A percentile compares a stretch with the other conserved stretches of the same genome.
Conservation (phyloP, 1,140 invertebrate genomes). For the Gonatopus flavifemur region DNA sequence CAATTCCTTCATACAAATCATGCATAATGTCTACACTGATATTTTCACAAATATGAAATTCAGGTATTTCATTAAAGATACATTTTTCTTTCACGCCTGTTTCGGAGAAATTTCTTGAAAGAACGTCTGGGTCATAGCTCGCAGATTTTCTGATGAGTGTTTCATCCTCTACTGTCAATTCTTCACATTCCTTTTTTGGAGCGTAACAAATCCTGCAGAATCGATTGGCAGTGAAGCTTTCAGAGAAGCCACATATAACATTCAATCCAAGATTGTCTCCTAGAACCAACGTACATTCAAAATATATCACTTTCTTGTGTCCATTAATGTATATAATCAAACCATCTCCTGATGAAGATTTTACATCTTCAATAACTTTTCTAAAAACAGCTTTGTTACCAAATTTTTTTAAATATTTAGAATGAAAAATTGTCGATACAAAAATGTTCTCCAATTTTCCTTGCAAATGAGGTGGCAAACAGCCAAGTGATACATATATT, state of each 20-base stretch:
- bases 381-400: constrained; percentile 15
- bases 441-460: constrained; percentile 4
- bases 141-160: no score
- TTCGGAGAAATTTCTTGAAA: no score
- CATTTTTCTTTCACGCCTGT: no score
- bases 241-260: no score
- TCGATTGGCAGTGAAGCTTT: no score
- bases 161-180: no score
- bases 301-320: not conserved
- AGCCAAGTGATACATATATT: constrained; percentile 4
- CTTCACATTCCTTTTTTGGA: no score
- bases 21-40: constrained; percentile 19
- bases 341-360: constrained; percentile 1
- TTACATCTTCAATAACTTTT: constrained; percentile 5
- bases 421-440: not conserved
- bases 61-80: constrained; percentile 14
- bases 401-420: no score
- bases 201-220: no score
- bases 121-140: no score
- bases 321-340: not conserved
- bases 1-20: constrained; percentile 20
- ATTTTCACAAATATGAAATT: constrained; percentile 25
- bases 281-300: constrained; percentile 3
- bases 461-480: constrained; percentile 2
- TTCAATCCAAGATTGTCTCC: constrained; percentile 22